Percentiles rank a stretch among this genome's conserved stretches.
phyloP scores from a whole-genome alignment of 2,888 invertebrate species.

The Paralinhomoeus sp. region DNA sequence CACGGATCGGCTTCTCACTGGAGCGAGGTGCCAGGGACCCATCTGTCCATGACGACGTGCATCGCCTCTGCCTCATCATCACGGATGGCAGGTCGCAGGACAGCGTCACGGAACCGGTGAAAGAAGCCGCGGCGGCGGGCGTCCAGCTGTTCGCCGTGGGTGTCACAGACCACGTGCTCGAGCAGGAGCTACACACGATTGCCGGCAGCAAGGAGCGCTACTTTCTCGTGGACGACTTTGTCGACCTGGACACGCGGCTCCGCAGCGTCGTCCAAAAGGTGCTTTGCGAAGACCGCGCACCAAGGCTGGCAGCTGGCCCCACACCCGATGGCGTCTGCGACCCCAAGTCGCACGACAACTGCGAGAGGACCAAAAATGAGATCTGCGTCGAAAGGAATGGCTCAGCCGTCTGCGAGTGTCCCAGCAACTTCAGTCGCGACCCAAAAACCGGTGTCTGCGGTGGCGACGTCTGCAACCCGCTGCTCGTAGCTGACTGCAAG shows the following conservation, averaged over 20 bases:
- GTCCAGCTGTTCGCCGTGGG: conserved; percentile 27
- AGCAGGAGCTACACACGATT: conserved; percentile 10
- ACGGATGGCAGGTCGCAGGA: conserved; percentile 24
- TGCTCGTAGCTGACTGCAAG: no score
- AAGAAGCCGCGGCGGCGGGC: conserved; percentile 9
- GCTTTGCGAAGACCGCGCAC: no score
- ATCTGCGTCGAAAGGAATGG: no score
- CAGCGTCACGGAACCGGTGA: background rate
- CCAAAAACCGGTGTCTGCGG: no score
- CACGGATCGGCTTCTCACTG: conserved; percentile 20
- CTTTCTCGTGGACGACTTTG: conserved; percentile 5
- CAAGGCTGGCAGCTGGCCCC: no score
- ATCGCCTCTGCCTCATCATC: conserved; percentile 25
- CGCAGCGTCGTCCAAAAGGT: no score
- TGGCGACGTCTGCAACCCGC: no score
- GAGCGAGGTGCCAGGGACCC: conserved; percentile 19
- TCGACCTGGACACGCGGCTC: conserved; percentile 5
- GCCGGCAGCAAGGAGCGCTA: background rate
- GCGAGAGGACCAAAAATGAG: conserved; percentile 21
- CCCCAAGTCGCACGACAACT: conserved; percentile 18
- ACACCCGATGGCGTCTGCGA: conserved; percentile 15
- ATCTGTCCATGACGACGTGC: no score
- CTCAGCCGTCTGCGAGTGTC: no score
- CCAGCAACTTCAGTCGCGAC: no score
- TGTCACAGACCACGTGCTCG: conserved; percentile 19